Percentiles rank a stretch among this genome's conserved stretches.
These are phyloP conservation scores for Paramacrobiotus metropolitanus DNA, from an alignment of 1,140 invertebrate genomes.

Conservation along the genomic window DNA sequence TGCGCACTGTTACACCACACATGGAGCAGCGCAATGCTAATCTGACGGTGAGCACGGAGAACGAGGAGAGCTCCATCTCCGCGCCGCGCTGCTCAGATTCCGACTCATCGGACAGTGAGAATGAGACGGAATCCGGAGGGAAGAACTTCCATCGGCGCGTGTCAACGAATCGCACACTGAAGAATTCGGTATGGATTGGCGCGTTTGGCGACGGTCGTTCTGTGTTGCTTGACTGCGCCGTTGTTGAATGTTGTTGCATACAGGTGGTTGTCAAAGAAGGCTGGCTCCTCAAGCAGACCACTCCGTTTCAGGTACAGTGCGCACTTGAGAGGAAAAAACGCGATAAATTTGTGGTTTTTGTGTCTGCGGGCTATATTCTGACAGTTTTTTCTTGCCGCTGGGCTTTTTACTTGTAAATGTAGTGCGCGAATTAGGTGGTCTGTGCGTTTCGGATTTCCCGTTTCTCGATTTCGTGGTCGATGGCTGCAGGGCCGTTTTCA, in stretches of 20 bases:
- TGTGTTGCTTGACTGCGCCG: no score
- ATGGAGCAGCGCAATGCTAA: no score
- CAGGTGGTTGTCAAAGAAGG: constrained; percentile 54
- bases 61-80: background rate
- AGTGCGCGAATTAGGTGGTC: no score
- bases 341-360: no score
- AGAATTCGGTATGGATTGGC: constrained; percentile 35
- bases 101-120: constrained; percentile 38
- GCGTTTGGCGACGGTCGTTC: no score
- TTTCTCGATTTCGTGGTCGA: no score
- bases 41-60: background rate
- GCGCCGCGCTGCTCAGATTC: background rate
- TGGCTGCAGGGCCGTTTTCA: no score
- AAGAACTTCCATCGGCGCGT: constrained; percentile 36
- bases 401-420: no score
- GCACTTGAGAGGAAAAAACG: background rate
- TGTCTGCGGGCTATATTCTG: no score
- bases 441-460: no score
- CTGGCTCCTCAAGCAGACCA: constrained; percentile 56
- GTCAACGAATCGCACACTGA: constrained; percentile 37
- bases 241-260: constrained; percentile 18
- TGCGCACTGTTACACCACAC: no score
- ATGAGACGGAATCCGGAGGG: constrained; percentile 34
- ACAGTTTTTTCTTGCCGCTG: no score
- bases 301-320: constrained; percentile 39